Percentiles rank a stretch among this genome's conserved stretches.
phyloP scores from a whole-genome alignment of 2,888 invertebrate genomes.

The Sinelater perroti region DNA sequence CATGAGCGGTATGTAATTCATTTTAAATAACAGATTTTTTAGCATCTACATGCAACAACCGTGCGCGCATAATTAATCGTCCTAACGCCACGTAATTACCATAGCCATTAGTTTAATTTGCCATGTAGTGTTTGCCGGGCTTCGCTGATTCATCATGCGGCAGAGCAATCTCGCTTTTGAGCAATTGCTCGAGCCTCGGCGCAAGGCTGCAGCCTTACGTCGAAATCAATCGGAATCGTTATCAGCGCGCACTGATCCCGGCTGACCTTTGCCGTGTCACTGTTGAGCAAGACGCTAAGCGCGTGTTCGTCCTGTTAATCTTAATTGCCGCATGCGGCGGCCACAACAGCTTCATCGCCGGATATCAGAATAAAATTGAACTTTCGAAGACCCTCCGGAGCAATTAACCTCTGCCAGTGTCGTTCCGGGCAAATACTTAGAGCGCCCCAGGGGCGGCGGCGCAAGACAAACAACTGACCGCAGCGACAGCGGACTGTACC shows the following conservation, averaged over 20 bases:
- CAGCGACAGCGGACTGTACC: conserved; percentile 49
- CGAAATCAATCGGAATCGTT: background rate
- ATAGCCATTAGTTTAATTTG: no score
- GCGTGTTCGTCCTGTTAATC: conserved; percentile 21
- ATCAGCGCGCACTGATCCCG: no score
- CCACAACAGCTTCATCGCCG: conserved; percentile 22
- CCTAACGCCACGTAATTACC: no score
- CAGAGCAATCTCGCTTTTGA: no score
- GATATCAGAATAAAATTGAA: conserved; percentile 25
- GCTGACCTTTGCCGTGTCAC: conserved; percentile 22
- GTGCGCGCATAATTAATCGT: no score
- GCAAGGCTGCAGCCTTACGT: background rate
- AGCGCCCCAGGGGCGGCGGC: background rate
- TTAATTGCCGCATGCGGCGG: conserved; percentile 14
- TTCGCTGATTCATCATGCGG: no score
- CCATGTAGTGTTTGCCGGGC: no score
- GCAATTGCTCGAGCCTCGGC: no score
- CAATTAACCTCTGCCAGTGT: conserved; percentile 23
- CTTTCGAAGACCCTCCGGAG: conserved; percentile 23
- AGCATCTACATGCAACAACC: no score
- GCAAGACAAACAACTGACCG: conserved; percentile 5
- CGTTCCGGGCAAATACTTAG: conserved; percentile 13
- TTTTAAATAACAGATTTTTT: no score
- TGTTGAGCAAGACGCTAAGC: conserved; percentile 5
- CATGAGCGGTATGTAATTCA: no score